Evolutionary conservation across 2,113 vertebrate species (phyloP).

Genomic region (Laticauda laticaudata): DNA sequence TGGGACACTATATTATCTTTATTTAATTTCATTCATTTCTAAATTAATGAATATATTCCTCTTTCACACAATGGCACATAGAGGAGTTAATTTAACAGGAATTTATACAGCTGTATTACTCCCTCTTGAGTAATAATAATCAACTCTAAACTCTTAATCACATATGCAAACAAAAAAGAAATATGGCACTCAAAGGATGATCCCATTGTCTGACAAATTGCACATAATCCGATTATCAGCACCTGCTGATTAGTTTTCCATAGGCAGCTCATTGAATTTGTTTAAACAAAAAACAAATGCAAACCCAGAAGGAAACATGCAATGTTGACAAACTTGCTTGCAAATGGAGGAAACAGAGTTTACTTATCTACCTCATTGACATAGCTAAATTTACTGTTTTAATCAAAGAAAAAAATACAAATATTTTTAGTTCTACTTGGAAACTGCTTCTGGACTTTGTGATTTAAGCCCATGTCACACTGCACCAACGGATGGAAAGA

Average conservation of each 20-base stretch:
- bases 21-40: not conserved
- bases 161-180: not conserved
- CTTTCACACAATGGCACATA: not conserved
- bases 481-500: too few species aligned
- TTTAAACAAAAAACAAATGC: conserved; percentile 27
- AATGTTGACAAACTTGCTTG: not conserved
- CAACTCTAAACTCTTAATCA: not conserved
- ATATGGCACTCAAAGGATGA: not conserved
- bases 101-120: not conserved
- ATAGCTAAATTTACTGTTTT: too few species aligned
- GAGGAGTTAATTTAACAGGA: not conserved
- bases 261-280: conserved; percentile 16
- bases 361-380: not conserved
- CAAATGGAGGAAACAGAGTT: not conserved
- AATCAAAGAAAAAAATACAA: too few species aligned
- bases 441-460: too few species aligned
- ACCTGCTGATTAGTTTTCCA: not conserved
- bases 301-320: not conserved
- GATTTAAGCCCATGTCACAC: too few species aligned
- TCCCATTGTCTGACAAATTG: conserved; percentile 2
- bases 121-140: not conserved
- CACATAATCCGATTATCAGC: not conserved
- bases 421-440: too few species aligned
- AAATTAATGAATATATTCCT: not conserved
- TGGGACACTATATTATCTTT: not conserved